A percentile compares a stretch with the other conserved stretches of the same genome.
These are phyloP conservation scores for Melieria picta DNA, from an alignment of 2,888 invertebrate genomes.

Conservation along the genomic window DNA sequence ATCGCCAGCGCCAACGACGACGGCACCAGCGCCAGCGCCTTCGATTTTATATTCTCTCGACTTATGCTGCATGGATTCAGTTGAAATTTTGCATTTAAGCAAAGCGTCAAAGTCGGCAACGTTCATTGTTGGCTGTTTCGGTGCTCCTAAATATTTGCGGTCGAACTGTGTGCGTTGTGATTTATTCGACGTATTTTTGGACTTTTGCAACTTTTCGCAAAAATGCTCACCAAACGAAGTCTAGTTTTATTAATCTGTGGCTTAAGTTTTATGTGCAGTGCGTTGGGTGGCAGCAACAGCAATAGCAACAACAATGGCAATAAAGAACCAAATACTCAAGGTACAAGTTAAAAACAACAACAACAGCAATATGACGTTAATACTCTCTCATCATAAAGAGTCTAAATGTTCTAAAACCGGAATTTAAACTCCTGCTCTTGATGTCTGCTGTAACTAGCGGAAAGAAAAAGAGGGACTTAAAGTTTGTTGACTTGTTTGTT, in stretches of 20 bases:
- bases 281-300: slow-evolving; percentile 44
- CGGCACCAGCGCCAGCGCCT: not conserved
- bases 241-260: slow-evolving; percentile 45
- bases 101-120: slow-evolving; percentile 28
- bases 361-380: no score
- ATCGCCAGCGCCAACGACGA: slow-evolving; percentile 27
- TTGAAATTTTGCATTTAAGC: slow-evolving; percentile 50
- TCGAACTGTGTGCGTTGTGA: not conserved
- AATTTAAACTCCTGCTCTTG: no score
- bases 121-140: not conserved
- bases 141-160: not conserved
- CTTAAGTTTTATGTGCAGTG: slow-evolving; percentile 46
- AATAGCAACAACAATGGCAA: slow-evolving; percentile 43
- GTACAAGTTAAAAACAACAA: slow-evolving; percentile 42
- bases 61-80: slow-evolving; percentile 51
- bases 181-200: slow-evolving; percentile 10
- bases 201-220: slow-evolving; percentile 11
- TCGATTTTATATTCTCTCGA: slow-evolving; percentile 55
- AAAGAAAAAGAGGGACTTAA: no score
- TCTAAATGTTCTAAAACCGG: no score
- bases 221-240: slow-evolving; percentile 42
- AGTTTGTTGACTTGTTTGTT: no score
- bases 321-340: slow-evolving; percentile 52
- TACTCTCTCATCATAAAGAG: no score
- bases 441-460: no score